Evolutionary conservation across 2,888 invertebrate genomes (phyloP), one percentile per base, ranked within the genome.

Genomic region (Erannis defoliaria): DNA sequence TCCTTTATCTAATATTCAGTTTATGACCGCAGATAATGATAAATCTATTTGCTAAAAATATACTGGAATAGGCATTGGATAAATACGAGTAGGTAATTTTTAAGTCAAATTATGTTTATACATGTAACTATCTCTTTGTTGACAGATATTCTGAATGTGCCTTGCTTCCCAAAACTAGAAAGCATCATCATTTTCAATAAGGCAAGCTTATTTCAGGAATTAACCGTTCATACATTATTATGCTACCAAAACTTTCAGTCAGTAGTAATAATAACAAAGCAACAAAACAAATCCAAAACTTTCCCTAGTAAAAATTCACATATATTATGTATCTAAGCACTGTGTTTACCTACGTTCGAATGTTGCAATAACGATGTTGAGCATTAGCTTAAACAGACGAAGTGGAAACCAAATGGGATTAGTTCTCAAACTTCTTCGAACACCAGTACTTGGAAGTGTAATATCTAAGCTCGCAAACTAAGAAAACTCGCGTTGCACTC

Each of bases 361-460:
- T 53, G 61, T 61, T 42, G 51, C 46, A 40, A 31, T 58, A 48
- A 64, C 60, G 60, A 59, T 45, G 29, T 53, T 35, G 29, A 21
- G 43, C 56, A 55, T 53, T 57, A 61, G 38, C 42, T 64, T 43
- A 46, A 37, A 26, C 61, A 51, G 51, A 64, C 35, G 46, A 53
- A 64, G 48, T 62, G 49, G 54, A 53, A 66, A 49, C 49, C 31
- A 57, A 64, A 62, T 55, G 55, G 55, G 42, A 60, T 64, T 64
- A 67, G 67, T 64, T 64, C 53, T 55, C 49, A 62, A 55, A 60
- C 55, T 62, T 62, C 56, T 59, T 60, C 35, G 9, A 62, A 62
- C 55, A 40, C 33, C 42, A 60, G 64, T 64, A 64, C 55, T 49
- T 42, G 46, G 43, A 38, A 35, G 49, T 61, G 43, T 46, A n/a